Conservation (phyloP, 2,113 vertebrate genomes). For the Cinclus cinclus region DNA sequence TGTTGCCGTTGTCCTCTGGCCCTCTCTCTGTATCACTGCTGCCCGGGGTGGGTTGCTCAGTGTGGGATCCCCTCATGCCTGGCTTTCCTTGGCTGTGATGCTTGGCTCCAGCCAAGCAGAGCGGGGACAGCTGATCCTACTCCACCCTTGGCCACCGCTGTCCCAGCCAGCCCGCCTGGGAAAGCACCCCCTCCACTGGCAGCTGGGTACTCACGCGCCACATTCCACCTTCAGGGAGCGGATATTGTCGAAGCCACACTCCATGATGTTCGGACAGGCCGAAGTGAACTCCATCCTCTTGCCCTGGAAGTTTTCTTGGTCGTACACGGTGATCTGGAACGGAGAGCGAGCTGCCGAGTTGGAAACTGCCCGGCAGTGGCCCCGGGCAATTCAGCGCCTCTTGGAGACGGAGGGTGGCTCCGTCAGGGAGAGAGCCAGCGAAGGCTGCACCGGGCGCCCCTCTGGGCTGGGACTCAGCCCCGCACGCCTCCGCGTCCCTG, state of each 20-base stretch:
- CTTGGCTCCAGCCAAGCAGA: not conserved
- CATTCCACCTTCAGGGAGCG: conserved; percentile 93
- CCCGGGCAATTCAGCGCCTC: not conserved
- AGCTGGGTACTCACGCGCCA: conserved; percentile 85
- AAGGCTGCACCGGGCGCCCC: not conserved
- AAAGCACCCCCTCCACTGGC: not conserved
- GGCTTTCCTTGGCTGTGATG: not conserved
- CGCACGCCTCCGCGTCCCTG: not conserved
- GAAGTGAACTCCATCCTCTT: conserved; percentile 91
- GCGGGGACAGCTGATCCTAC: fast-evolving
- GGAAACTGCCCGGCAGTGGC: not conserved
- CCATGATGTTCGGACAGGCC: conserved; percentile 89
- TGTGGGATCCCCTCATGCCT: not conserved
- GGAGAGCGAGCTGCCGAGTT: not conserved
- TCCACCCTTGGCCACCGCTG: fast-evolving
- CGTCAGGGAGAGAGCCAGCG: not conserved
- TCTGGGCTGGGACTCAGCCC: not conserved
- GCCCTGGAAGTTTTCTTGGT: conserved; percentile 96
- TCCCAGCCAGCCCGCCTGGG: not conserved
- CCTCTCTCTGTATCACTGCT: not conserved
- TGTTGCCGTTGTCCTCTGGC: fast-evolving
- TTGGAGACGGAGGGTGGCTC: not conserved
- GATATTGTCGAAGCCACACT: conserved; percentile 86
- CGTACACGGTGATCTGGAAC: conserved; percentile 90
- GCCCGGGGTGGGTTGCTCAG: not conserved